A percentile compares a stretch with the other conserved stretches of the same genome.
These are phyloP conservation scores for Anoplolepis gracilipes DNA, from an alignment of 1,140 invertebrate genomes.

Conservation along the genomic window DNA sequence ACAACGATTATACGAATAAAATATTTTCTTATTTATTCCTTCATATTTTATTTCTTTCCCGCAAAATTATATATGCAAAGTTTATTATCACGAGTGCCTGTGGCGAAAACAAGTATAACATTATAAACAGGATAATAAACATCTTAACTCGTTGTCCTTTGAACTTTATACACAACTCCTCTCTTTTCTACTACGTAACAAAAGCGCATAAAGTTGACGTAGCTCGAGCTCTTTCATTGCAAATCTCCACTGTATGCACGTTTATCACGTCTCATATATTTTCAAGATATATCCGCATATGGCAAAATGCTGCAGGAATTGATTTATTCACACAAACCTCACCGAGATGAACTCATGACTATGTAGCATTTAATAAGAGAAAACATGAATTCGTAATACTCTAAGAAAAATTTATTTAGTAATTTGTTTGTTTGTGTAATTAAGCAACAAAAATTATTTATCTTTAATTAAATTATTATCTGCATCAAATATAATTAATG, in stretches of 20 bases:
- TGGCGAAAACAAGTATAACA: background rate
- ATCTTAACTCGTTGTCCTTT: slow-evolving; percentile 33
- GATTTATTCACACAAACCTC: slow-evolving; percentile 14
- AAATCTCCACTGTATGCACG: background rate
- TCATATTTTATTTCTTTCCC: too few relatives aligned
- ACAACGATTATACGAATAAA: slow-evolving; percentile 14
- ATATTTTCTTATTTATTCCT: background rate
- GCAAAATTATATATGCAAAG: slow-evolving; percentile 7
- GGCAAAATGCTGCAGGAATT: background rate
- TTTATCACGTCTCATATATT: slow-evolving; percentile 3
- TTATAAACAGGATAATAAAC: slow-evolving; percentile 37
- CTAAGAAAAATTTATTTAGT: background rate
- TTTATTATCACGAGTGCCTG: background rate
- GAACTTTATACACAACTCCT: slow-evolving; percentile 30
- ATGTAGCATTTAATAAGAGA: background rate
- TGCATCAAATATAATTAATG: background rate
- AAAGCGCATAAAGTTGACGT: slow-evolving; percentile 4
- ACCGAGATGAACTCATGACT: background rate
- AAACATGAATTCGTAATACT: background rate
- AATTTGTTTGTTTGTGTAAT: background rate
- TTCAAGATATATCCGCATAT: background rate
- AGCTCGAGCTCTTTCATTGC: slow-evolving; percentile 4
- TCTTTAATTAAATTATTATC: background rate
- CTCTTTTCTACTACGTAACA: background rate
- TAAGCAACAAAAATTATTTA: background rate